Evolutionary conservation across 2,113 vertebrate genomes (phyloP).

Genomic region (Stegostoma tigrinum): DNA sequence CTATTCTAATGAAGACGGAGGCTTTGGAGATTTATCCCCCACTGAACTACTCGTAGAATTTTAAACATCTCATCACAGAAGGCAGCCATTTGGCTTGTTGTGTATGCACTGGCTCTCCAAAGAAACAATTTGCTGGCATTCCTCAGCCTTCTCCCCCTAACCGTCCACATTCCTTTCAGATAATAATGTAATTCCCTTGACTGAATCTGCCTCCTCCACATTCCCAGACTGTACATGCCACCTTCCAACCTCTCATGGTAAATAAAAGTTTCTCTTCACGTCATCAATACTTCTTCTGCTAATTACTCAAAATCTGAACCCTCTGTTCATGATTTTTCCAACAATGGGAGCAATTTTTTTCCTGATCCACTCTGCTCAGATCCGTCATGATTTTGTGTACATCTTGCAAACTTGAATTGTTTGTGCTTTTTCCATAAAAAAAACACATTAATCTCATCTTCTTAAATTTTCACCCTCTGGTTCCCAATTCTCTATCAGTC

Average conservation of each 20-base stretch:
- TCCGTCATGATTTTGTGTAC: too few species aligned
- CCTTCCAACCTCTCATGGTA: not conserved
- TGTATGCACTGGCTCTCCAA: not conserved
- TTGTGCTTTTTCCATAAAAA: too few species aligned
- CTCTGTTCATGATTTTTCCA: not conserved
- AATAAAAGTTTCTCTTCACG: not conserved
- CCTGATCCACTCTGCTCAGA: too few species aligned
- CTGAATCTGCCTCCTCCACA: not conserved
- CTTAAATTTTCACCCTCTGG: too few species aligned
- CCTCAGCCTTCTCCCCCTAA: not conserved
- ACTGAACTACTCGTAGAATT: not conserved
- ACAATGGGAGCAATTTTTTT: not conserved
- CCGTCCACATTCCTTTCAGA: not conserved
- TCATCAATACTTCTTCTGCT: not conserved
- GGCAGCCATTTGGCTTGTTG: not conserved
- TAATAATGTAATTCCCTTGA: not conserved
- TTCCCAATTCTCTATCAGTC: too few species aligned
- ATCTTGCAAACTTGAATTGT: too few species aligned
- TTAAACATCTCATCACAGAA: not conserved
- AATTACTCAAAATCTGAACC: not conserved
- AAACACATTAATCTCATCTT: too few species aligned
- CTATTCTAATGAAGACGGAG: too few species aligned
- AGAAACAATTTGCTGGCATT: not conserved
- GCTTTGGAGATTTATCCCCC: not conserved
- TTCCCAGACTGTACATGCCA: not conserved